A percentile compares a stretch with the other conserved stretches of the same genome.
Evolutionary conservation across 2,888 invertebrate genomes (phyloP).

Genomic region (Sipha maydis): DNA sequence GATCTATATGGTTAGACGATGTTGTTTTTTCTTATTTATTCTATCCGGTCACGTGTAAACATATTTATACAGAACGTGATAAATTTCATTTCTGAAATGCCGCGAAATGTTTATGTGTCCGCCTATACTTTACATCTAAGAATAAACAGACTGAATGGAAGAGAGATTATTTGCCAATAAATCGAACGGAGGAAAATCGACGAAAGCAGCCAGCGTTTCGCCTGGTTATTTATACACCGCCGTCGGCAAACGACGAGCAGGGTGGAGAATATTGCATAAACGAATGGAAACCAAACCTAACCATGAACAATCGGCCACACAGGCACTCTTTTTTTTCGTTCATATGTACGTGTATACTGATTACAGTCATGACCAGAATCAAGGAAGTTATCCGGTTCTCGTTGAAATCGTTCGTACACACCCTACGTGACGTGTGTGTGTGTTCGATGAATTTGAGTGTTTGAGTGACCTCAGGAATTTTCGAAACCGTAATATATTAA

Average conservation of each 20-base stretch:
- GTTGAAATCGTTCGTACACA: not conserved
- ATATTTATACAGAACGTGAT: not conserved
- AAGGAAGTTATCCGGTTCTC: not conserved
- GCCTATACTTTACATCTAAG: slow-evolving; percentile 34
- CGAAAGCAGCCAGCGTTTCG: slow-evolving; percentile 6
- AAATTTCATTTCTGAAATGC: slow-evolving; percentile 44
- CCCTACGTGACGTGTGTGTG: not conserved
- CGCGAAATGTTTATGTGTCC: slow-evolving; percentile 49
- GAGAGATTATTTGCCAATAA: slow-evolving; percentile 31
- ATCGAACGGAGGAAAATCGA: not conserved
- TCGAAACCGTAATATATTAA: not conserved
- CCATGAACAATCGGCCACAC: not conserved
- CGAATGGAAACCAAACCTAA: slow-evolving; percentile 26
- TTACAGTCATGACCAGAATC: not conserved
- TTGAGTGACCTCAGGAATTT: not conserved
- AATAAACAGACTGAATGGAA: slow-evolving; percentile 41
- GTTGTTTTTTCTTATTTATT: slow-evolving; percentile 16
- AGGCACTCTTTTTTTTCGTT: too few species aligned
- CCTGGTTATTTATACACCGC: slow-evolving; percentile 36
- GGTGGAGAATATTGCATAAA: not conserved
- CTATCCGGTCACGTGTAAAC: not conserved
- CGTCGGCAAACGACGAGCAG: not conserved
- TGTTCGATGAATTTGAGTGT: not conserved
- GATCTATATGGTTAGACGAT: not conserved
- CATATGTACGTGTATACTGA: too few species aligned